Base-by-base conservation (phyloP, 2,888 invertebrate species). In the Tryphoninae sp. region DNA sequence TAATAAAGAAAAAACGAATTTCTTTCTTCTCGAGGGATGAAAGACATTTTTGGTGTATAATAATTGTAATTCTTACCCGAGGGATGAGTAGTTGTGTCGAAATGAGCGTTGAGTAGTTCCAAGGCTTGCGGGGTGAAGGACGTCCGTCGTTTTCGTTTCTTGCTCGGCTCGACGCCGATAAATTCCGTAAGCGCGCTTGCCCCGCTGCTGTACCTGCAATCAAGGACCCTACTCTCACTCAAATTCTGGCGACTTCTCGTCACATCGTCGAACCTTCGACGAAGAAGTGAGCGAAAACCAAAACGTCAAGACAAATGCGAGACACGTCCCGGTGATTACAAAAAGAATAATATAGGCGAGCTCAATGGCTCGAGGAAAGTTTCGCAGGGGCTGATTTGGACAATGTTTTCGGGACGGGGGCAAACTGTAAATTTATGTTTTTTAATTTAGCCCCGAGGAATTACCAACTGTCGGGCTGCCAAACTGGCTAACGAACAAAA, bases 81-180 rank as follows among this genome's bases (percentile, higher is more conserved):
- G 51, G 99, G 99, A 94, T 99, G 99, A 76, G 98, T 99, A 93
- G 98, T 98, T 89, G 97, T 95, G 92, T 98, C 98, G 91, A 99
- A 99, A 93, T 98, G 98, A 78, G 97, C 97, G 92, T 98, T 99
- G 80, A 99, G 94, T 83, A 98, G 93, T 92, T 98, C 98, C 88
- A 99, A 93, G 13, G 99, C 99, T 92, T 98, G 98, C 0, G 98
- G 99, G 3, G 99, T 98, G 93, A 99, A 99, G 0, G 98, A 98
- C 51, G 99, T 99, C 89, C 99, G 95, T 88, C 98, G 94, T 93
- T 99, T 99, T 88, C 99, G 94, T 91, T 99, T 99, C 94, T 99
- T 99, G 81, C 98, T 98, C 3, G 98, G 98, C 91, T 98, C 98
- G 91, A 98, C 98, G 51, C 98, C 98, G 87, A 98, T 97, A 92